Percentiles rank a stretch among this genome's conserved stretches.
Conservation (phyloP, 1,140 invertebrate species). For the Aphis craccivora region DNA sequence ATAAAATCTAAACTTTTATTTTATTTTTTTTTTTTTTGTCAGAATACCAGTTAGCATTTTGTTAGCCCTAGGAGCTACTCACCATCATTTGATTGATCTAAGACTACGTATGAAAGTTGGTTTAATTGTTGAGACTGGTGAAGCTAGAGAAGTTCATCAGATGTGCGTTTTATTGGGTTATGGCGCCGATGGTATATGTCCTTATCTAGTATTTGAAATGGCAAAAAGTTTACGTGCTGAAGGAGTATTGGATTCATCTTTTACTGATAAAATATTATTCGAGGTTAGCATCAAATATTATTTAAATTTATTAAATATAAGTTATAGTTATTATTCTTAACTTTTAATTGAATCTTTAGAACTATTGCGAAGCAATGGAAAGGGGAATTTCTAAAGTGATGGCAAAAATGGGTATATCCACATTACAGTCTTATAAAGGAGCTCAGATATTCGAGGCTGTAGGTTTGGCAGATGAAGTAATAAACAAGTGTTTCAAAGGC, state of each 20-base stretch:
- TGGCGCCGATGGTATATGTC: constrained; percentile 96
- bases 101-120: constrained; percentile 96
- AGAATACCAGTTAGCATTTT: constrained; percentile 83
- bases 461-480: constrained; percentile 88
- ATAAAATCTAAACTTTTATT: background rate
- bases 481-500: constrained; percentile 95
- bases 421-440: constrained; percentile 98
- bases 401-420: constrained; percentile 99
- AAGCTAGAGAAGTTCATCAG: constrained; percentile 94
- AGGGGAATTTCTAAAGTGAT: constrained; percentile 90
- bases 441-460: constrained; percentile 99
- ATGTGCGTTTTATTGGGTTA: constrained; percentile 95
- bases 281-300: constrained; percentile 68
- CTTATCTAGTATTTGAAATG: constrained; percentile 95
- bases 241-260: constrained; percentile 76
- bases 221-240: constrained; percentile 82
- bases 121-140: constrained; percentile 90
- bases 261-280: constrained; percentile 87
- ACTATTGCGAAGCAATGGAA: constrained; percentile 77
- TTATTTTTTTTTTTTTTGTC: constrained; percentile 60
- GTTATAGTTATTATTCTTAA: background rate
- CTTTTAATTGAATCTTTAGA: constrained; percentile 64
- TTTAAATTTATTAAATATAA: background rate
- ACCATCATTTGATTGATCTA: constrained; percentile 95
- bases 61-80: constrained; percentile 89